These are phyloP conservation scores for Rhinella marina DNA, from an alignment of 2,797 vertebrate genomes.

Conservation along the genomic window DNA sequence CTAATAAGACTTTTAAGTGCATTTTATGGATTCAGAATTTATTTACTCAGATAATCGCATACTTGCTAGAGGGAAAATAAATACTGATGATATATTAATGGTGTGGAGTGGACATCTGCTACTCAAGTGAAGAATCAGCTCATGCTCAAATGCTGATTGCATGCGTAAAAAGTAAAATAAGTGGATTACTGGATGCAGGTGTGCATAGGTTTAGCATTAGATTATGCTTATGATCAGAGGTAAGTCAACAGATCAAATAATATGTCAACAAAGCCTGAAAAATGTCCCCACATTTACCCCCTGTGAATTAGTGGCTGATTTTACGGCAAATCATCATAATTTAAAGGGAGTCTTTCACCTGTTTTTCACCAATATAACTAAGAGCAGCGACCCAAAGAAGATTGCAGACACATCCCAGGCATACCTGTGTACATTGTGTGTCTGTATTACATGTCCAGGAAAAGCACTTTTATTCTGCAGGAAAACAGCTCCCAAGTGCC, in stretches of 20 bases:
- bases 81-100: conserved; percentile 21
- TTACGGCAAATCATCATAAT: too few relatives aligned
- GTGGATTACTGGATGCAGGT: neutral
- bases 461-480: too few relatives aligned
- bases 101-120: neutral
- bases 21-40: conserved; percentile 30
- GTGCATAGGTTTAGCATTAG: neutral
- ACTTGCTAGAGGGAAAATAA: neutral
- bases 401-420: too few relatives aligned
- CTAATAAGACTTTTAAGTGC: conserved; percentile 22
- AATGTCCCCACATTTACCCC: neutral
- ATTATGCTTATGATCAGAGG: neutral
- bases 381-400: too few relatives aligned
- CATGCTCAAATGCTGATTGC: neutral
- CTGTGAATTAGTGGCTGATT: too few relatives aligned
- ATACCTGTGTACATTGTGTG: too few relatives aligned
- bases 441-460: too few relatives aligned
- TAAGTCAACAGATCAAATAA: neutral
- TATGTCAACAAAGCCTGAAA: neutral
- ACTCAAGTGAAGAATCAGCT: neutral
- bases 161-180: neutral
- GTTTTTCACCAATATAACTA: too few relatives aligned
- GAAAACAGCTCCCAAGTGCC: too few relatives aligned
- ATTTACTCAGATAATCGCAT: neutral
- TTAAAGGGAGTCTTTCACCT: too few relatives aligned